Evolutionary conservation across 2,797 vertebrate genomes (phyloP), one percentile per base, ranked within the genome.

Genomic region (Anableps anableps): DNA sequence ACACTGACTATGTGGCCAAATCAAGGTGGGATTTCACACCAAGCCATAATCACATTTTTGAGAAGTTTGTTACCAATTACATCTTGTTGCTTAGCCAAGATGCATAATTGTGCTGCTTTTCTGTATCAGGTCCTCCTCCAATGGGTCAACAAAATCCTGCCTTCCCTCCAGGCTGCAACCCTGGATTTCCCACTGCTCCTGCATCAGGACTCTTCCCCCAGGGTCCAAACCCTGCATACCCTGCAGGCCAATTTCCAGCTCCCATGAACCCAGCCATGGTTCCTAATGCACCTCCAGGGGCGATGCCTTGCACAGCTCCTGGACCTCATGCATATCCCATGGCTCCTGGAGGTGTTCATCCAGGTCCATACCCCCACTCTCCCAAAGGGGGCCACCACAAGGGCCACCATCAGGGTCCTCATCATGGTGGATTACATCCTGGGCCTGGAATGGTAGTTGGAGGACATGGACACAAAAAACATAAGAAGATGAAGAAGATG

Each of bases 401-500:
- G 70, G 80, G 78, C 34, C 78, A 85, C 19, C 76, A 91, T 26
- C 88, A 89, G 80, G 89, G 72, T 60, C 85, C 29, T 77, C 77
- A 86, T 83, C 84, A 83, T 73, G 91, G 93, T 43, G 93, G 89
- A 13, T 2, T 91, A 3, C 85, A 91, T 62, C 89, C 88, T 17
- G 90, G 93, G 85, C 17, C 38, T 47, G 93, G 90, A 77, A 82
- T 38, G 0, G 48, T 90, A 13, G 80, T 79, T 0, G 93, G 92
- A 29, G 86, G 95, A 81, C 0, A 31, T 13, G 95, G 95, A 68
- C 91, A 95, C 23, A 93, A 90, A 85, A 85, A 78, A 82, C 82
- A 97, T 85, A 97, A 97, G 94, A 97, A 97, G 94, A 89, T 95
- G 93, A 97, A 97, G 95, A 96, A 97, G 87, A 97, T 97, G 94